phyloP scores from a whole-genome alignment of 2,888 invertebrate genomes.

The Euphydryas editha region DNA sequence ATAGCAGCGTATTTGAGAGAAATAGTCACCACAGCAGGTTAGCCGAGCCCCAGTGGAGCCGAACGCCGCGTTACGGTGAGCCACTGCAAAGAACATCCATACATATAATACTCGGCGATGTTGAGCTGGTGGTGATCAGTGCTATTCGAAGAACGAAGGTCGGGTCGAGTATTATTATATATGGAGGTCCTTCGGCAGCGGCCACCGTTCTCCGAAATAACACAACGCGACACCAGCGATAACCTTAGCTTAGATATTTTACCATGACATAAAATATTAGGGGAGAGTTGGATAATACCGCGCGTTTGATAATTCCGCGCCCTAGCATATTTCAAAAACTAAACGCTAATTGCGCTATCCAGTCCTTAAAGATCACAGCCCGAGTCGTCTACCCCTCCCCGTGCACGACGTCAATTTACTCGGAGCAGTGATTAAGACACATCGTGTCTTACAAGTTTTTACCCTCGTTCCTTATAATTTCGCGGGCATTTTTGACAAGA shows the following conservation, averaged over 20 bases:
- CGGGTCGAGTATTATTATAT: constrained; percentile 74
- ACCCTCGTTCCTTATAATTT: too few species aligned
- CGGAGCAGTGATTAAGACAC: too few species aligned
- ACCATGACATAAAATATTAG: background rate
- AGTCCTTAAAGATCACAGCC: too few species aligned
- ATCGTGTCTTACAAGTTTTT: too few species aligned
- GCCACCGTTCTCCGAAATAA: constrained; percentile 77
- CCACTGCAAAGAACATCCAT: constrained; percentile 74
- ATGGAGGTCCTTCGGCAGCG: constrained; percentile 65
- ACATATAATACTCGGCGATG: constrained; percentile 69
- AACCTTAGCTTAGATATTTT: background rate
- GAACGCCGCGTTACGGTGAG: constrained; percentile 45
- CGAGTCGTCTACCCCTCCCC: too few species aligned
- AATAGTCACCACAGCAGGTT: constrained; percentile 57
- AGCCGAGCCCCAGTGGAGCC: constrained; percentile 45
- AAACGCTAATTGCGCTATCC: too few species aligned
- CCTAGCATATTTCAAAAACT: too few species aligned
- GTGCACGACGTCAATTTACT: too few species aligned
- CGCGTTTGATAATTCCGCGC: too few species aligned
- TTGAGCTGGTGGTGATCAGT: constrained; percentile 58
- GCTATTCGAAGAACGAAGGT: constrained; percentile 72
- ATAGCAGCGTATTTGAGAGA: constrained; percentile 47
- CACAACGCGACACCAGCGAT: constrained; percentile 58
- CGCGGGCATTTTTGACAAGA: too few species aligned
- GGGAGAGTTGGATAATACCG: too few species aligned